Percentiles rank a stretch among this genome's conserved stretches.
Evolutionary conservation across 2,888 invertebrate species (phyloP).

Genomic region (Dermolepida albohirtum): DNA sequence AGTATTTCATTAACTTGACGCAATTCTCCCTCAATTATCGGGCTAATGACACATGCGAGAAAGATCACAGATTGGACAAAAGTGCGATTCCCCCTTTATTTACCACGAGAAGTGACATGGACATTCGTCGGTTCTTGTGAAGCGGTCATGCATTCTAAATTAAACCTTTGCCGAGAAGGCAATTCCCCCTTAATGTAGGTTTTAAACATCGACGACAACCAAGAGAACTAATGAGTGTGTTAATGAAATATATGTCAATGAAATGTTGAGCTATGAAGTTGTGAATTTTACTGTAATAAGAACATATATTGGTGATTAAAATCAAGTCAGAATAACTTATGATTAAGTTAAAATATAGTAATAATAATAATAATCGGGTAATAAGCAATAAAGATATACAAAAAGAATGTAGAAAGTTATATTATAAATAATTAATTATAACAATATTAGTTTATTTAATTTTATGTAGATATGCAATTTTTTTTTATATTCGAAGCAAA

Average conservation of each 20-base stretch:
- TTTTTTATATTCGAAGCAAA: too few relatives aligned
- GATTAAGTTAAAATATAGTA: too few relatives aligned
- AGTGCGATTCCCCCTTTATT: constrained; percentile 11
- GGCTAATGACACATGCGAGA: constrained; percentile 16
- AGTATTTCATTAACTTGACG: constrained; percentile 29
- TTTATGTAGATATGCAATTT: too few relatives aligned
- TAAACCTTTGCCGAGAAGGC: constrained; percentile 13
- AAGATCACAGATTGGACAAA: constrained; percentile 28
- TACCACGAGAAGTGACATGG: constrained; percentile 33
- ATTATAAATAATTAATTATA: too few relatives aligned
- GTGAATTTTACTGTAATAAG: background rate
- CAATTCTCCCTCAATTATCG: constrained; percentile 32
- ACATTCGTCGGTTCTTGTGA: constrained; percentile 39
- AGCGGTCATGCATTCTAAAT: constrained; percentile 32
- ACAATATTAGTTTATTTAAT: too few relatives aligned
- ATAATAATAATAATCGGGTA: too few relatives aligned
- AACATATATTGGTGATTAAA: background rate
- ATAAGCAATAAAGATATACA: too few relatives aligned
- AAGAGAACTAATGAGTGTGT: constrained; percentile 14
- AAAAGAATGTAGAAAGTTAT: too few relatives aligned
- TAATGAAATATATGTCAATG: constrained; percentile 27
- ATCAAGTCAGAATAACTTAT: too few relatives aligned
- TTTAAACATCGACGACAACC: constrained; percentile 22
- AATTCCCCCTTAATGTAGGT: background rate
- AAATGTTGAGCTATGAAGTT: background rate